A percentile compares a stretch with the other conserved stretches of the same genome.
Conservation (phyloP, 2,113 vertebrate species). For the Grus americana region DNA sequence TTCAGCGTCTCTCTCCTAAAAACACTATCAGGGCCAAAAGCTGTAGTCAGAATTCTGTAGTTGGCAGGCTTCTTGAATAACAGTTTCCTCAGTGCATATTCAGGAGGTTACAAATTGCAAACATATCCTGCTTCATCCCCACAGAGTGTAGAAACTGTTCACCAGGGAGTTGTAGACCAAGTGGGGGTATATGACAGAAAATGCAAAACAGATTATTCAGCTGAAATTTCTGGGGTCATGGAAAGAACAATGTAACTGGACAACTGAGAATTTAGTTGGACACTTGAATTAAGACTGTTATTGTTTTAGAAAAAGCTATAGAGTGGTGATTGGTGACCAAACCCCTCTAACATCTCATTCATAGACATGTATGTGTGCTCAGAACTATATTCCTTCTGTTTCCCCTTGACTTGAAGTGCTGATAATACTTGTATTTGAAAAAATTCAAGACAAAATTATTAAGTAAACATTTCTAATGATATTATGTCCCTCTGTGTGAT, state of each 20-base stretch:
- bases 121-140: background rate
- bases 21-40: background rate
- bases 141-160: background rate
- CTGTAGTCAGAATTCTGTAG: background rate
- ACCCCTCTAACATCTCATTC: background rate
- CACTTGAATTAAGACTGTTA: background rate
- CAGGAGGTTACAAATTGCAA: background rate
- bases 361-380: background rate
- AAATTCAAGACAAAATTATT: background rate
- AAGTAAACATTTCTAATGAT: background rate
- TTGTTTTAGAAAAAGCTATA: background rate
- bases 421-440: background rate
- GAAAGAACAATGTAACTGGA: background rate
- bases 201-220: background rate
- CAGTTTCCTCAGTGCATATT: background rate
- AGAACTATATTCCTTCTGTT: background rate
- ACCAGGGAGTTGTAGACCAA: rapidly evolving
- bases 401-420: background rate
- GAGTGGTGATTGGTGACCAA: background rate
- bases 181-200: background rate
- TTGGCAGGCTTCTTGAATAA: background rate
- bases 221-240: background rate
- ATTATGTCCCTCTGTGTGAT: background rate
- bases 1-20: background rate
- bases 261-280: background rate